A percentile compares a stretch with the other conserved stretches of the same genome.
These are phyloP conservation scores for Trypoxylon attenuatum DNA, from an alignment of 2,888 invertebrate genomes.

Conservation along the genomic window DNA sequence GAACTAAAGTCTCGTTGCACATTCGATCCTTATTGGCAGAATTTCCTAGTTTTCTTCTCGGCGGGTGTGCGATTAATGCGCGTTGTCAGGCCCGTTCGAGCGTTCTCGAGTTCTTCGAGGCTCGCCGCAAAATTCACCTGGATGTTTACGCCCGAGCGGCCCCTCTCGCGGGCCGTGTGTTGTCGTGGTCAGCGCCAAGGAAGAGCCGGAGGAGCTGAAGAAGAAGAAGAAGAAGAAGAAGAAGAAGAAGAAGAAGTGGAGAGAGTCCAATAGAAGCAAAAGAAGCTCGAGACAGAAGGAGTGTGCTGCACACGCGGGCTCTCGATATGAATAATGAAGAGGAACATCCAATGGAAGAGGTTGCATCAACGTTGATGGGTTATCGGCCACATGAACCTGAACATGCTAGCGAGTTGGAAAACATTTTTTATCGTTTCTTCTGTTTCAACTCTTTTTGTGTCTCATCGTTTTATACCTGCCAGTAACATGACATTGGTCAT, in stretches of 20 bases:
- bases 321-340: slow-evolving; percentile 48
- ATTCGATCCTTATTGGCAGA: too few species aligned
- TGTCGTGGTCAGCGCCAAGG: slow-evolving; percentile 8
- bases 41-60: neutral
- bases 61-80: slow-evolving; percentile 22
- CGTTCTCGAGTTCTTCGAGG: slow-evolving; percentile 19
- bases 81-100: slow-evolving; percentile 21
- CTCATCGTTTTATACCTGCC: too few species aligned
- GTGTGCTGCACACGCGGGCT: slow-evolving; percentile 5
- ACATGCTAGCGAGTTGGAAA: neutral
- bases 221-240: slow-evolving; percentile 1
- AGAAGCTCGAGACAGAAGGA: slow-evolving; percentile 9
- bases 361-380: slow-evolving; percentile 36
- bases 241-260: neutral
- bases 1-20: too few species aligned
- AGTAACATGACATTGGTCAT: too few species aligned
- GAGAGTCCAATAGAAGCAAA: neutral
- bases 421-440: too few species aligned
- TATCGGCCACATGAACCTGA: too few species aligned
- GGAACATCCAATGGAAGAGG: slow-evolving; percentile 25
- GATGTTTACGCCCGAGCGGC: slow-evolving; percentile 28
- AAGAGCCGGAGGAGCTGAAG: slow-evolving; percentile 5
- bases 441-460: too few species aligned
- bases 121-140: slow-evolving; percentile 17
- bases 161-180: slow-evolving; percentile 20